phyloP scores from a whole-genome alignment of 2,113 vertebrate species.

The Sebastes schlegelii region DNA sequence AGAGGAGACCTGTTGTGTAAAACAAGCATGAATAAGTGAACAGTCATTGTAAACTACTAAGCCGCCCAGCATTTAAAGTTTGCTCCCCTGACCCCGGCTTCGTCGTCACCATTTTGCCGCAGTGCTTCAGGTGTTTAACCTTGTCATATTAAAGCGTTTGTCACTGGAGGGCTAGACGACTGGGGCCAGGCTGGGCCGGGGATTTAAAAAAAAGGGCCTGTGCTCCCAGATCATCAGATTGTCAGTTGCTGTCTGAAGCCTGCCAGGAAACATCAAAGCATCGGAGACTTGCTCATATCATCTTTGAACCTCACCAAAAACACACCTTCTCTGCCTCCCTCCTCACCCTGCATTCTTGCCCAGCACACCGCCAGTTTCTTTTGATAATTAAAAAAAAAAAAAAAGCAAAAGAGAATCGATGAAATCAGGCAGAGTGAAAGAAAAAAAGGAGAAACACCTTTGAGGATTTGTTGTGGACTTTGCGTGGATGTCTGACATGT shows the following conservation, averaged over 20 bases:
- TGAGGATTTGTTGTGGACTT: constrained; percentile 17
- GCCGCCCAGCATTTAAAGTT: constrained; percentile 39
- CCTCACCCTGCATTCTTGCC: constrained; percentile 38
- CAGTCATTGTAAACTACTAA: constrained; percentile 22
- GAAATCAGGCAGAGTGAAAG: constrained; percentile 18
- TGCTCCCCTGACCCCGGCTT: constrained; percentile 63
- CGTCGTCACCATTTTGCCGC: constrained; percentile 52
- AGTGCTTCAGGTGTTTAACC: constrained; percentile 77
- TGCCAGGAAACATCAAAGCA: constrained; percentile 83
- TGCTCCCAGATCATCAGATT: constrained; percentile 74
- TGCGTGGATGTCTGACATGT: constrained; percentile 19
- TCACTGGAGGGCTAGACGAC: constrained; percentile 71
- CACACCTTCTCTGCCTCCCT: constrained; percentile 51
- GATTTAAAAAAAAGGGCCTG: constrained; percentile 53
- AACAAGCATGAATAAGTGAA: constrained; percentile 45
- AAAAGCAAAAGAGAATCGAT: background rate
- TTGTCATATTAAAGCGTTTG: constrained; percentile 81
- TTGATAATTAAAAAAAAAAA: constrained; percentile 21
- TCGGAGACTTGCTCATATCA: constrained; percentile 56
- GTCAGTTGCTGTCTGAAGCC: constrained; percentile 76
- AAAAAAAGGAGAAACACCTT: constrained; percentile 28
- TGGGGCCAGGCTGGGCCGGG: constrained; percentile 57
- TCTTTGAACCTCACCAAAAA: constrained; percentile 77
- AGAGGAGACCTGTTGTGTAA: constrained; percentile 12
- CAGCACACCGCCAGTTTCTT: background rate